Evolutionary conservation across 2,113 vertebrate species (phyloP).

Genomic region (Crocuta crocuta): DNA sequence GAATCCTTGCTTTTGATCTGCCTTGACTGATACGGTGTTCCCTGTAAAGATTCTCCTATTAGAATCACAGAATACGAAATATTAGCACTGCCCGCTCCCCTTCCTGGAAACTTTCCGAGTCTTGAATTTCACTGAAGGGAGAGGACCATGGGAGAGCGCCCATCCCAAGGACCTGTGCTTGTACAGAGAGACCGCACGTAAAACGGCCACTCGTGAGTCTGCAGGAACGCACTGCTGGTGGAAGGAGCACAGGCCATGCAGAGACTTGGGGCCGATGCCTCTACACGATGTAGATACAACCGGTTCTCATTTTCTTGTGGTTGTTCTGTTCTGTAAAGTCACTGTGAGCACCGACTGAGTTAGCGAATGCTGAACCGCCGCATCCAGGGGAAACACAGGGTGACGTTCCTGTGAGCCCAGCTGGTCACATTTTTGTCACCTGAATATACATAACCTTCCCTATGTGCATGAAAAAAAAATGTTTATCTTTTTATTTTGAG

Average conservation of each 20-base stretch:
- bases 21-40: accelerated
- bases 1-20: background rate
- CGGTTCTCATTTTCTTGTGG: background rate
- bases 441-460: background rate
- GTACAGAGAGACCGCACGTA: background rate
- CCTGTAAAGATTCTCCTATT: background rate
- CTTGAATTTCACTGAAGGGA: background rate
- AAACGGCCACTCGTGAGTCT: background rate
- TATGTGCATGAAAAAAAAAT: background rate
- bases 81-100: background rate
- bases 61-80: background rate
- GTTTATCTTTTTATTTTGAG: too few relatives aligned
- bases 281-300: accelerated
- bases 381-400: background rate
- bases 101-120: background rate
- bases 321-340: background rate
- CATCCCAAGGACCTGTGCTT: background rate
- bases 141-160: background rate
- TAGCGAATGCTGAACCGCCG: accelerated
- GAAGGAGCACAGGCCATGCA: accelerated
- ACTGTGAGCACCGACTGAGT: background rate
- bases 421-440: too few relatives aligned
- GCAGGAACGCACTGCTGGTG: background rate
- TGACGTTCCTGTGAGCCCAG: background rate
- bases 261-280: background rate